A percentile compares a stretch with the other conserved stretches of the same genome.
phyloP scores from a whole-genome alignment of 23 tunicate species.

The Trididemnum miniatum region DNA sequence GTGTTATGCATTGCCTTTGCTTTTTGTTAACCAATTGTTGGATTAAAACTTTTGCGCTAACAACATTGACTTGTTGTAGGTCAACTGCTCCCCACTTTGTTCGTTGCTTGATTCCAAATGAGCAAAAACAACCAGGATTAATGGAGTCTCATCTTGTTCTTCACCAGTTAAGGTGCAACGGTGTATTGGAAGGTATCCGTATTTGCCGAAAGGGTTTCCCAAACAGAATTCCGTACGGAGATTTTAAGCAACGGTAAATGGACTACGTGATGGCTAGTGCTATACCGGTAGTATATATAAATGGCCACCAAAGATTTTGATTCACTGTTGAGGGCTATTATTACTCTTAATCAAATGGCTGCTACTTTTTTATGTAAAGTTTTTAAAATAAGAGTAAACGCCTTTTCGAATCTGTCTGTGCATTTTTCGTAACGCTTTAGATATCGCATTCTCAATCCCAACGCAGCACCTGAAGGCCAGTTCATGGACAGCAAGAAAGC shows the following conservation, averaged over 20 bases:
- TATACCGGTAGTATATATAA: too few relatives aligned
- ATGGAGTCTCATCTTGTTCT: conserved; percentile 94
- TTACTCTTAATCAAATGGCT: too few relatives aligned
- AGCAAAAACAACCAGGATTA: conserved; percentile 78
- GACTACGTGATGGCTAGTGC: too few relatives aligned
- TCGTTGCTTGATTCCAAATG: conserved; percentile 99
- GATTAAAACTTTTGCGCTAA: not conserved
- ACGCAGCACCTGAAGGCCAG: conserved; percentile 90
- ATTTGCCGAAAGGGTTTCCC: conserved; percentile 99
- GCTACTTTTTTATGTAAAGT: too few relatives aligned
- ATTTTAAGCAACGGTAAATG: conserved; percentile 87
- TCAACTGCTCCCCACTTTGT: conserved; percentile 98
- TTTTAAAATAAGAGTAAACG: too few relatives aligned
- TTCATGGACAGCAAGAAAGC: conserved; percentile 99
- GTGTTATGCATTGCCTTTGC: too few relatives aligned
- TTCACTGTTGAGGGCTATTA: too few relatives aligned
- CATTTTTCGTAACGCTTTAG: conserved; percentile 40
- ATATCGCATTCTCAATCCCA: conserved; percentile 90
- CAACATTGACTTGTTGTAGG: conserved; percentile 20
- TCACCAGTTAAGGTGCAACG: conserved; percentile 98
- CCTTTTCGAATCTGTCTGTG: too few relatives aligned
- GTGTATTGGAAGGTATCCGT: conserved; percentile 99
- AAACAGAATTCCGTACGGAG: conserved; percentile 94
- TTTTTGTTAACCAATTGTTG: too few relatives aligned
- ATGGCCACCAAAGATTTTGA: too few relatives aligned